A percentile compares a stretch with the other conserved stretches of the same genome.
phyloP scores from a whole-genome alignment of 1,140 invertebrate species.

The Harpegnathos saltator region DNA sequence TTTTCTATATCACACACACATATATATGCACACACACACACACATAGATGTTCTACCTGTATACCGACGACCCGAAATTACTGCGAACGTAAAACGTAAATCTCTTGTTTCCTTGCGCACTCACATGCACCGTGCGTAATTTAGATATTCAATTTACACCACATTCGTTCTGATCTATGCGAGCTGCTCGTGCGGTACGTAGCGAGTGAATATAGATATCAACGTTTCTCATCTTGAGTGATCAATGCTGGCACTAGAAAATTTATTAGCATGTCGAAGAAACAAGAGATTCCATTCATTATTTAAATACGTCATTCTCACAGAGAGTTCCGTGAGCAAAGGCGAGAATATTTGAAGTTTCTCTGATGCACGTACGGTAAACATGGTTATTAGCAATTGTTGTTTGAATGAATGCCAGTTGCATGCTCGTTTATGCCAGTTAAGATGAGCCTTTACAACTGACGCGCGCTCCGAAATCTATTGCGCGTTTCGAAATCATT shows the following conservation, averaged over 20 bases:
- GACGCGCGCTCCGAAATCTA: slow-evolving; percentile 54
- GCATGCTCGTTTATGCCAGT: slow-evolving; percentile 51
- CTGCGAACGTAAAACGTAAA: slow-evolving; percentile 9
- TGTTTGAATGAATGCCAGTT: slow-evolving; percentile 73
- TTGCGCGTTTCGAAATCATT: slow-evolving; percentile 45
- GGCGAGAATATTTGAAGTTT: slow-evolving; percentile 64
- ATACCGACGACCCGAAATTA: neutral
- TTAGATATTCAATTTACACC: neutral
- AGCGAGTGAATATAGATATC: slow-evolving; percentile 41
- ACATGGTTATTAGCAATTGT: slow-evolving; percentile 73
- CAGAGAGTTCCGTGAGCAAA: neutral
- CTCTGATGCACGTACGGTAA: slow-evolving; percentile 57
- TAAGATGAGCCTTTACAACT: slow-evolving; percentile 45
- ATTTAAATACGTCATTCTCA: neutral
- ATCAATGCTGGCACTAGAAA: neutral
- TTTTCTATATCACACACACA: too few species aligned
- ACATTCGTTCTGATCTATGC: neutral
- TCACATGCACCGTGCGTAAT: neutral
- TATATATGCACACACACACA: too few species aligned
- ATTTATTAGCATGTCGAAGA: slow-evolving; percentile 7
- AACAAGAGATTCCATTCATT: slow-evolving; percentile 9
- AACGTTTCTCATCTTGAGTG: neutral
- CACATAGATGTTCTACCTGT: neutral
- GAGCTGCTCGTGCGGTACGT: neutral
- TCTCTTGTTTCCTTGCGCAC: neutral